Conservation (phyloP, 2,888 invertebrate genomes). For the Meandrusa payeni region DNA sequence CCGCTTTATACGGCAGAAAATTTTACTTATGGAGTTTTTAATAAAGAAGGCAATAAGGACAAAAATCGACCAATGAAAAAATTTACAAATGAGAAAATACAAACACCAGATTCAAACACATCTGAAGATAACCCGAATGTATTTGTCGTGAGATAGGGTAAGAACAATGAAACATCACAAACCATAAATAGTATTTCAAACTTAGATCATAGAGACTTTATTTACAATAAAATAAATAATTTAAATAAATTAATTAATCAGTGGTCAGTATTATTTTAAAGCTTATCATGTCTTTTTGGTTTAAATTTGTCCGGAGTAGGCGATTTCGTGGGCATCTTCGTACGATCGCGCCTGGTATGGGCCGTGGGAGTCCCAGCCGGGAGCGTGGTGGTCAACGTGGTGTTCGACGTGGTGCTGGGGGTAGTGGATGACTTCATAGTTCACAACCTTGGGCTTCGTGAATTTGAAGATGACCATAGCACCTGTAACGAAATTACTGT, state of each 20-base stretch:
- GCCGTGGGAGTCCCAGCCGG: constrained; percentile 79
- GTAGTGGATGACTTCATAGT: constrained; percentile 93
- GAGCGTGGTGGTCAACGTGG: constrained; percentile 81
- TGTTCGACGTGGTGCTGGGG: constrained; percentile 87
- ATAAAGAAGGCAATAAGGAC: too few relatives aligned
- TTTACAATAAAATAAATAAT: constrained; percentile 74
- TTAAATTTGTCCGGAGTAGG: constrained; percentile 79
- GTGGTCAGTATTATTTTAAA: constrained; percentile 63
- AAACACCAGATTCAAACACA: background rate
- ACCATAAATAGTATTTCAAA: constrained; percentile 50
- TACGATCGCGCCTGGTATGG: constrained; percentile 83
- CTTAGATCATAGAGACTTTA: constrained; percentile 64
- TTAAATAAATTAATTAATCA: constrained; percentile 72
- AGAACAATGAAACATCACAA: constrained; percentile 31
- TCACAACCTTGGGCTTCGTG: constrained; percentile 92
- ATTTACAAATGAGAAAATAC: background rate
- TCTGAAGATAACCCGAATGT: constrained; percentile 23
- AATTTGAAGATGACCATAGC: constrained; percentile 93
- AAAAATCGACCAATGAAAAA: too few relatives aligned
- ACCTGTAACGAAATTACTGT: constrained; percentile 43
- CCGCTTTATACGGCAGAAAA: too few relatives aligned
- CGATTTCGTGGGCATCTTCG: constrained; percentile 80
- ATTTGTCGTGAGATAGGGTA: constrained; percentile 31
- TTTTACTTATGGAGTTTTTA: too few relatives aligned
- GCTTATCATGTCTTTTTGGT: constrained; percentile 36